phyloP scores from a whole-genome alignment of 2,888 invertebrate species.

The Phytoseiulus persimilis region DNA sequence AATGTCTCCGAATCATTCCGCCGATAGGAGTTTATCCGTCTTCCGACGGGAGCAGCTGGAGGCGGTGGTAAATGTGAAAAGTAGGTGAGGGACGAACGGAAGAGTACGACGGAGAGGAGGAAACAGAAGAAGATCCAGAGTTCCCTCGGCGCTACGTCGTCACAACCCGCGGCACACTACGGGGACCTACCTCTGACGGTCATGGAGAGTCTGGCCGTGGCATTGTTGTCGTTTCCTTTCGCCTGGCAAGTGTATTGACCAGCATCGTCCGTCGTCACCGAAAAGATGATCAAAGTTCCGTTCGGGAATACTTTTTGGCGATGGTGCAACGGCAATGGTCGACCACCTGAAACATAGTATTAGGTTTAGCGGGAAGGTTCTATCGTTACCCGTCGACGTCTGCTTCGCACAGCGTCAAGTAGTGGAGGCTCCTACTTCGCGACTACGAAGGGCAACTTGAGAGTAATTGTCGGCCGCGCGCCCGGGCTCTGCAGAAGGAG shows the following conservation, averaged over 20 bases:
- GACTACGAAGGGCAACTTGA: too few species aligned
- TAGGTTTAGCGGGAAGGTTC: too few species aligned
- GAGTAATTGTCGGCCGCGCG: too few species aligned
- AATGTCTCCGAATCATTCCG: not conserved
- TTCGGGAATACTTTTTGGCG: conserved; percentile 29
- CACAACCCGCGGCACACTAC: too few species aligned
- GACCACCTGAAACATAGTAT: not conserved
- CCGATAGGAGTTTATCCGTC: not conserved
- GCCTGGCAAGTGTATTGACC: conserved; percentile 18
- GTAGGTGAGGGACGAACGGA: not conserved
- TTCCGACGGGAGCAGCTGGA: not conserved
- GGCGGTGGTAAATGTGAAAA: not conserved
- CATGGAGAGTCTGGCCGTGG: conserved; percentile 20
- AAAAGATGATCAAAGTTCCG: conserved; percentile 25
- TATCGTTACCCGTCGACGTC: too few species aligned
- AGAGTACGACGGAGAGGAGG: too few species aligned
- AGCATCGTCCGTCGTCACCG: conserved; percentile 27
- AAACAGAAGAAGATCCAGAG: not conserved
- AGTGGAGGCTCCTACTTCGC: too few species aligned
- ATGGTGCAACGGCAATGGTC: conserved; percentile 25
- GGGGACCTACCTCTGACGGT: conserved; percentile 17
- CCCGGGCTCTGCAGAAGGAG: too few species aligned
- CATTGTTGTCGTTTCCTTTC: conserved; percentile 24
- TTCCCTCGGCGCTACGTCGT: not conserved
- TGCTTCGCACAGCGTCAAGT: too few species aligned